phyloP scores from a whole-genome alignment of 2,888 invertebrate genomes.

The Dynastes tityus region DNA sequence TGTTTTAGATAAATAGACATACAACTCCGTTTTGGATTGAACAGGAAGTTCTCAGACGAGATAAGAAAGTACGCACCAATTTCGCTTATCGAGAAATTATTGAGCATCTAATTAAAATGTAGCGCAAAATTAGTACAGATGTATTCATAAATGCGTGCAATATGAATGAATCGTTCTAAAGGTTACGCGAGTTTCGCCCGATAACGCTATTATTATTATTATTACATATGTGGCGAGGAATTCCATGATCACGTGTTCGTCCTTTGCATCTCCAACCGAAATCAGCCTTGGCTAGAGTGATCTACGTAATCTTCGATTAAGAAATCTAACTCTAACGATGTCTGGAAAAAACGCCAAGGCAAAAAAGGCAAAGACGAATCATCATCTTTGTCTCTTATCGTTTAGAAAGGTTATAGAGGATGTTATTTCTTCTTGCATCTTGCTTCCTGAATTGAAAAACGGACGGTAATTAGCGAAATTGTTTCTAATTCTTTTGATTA shows the following conservation, averaged over 20 bases:
- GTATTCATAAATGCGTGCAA: no score
- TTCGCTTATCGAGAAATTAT: background rate
- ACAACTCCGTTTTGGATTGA: background rate
- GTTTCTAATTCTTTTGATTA: no score
- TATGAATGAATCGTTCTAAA: conserved; percentile 6
- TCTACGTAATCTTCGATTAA: background rate
- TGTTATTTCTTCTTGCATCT: no score
- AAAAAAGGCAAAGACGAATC: no score
- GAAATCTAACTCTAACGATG: no score
- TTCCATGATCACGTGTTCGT: background rate
- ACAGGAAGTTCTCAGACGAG: background rate
- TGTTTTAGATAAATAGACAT: background rate
- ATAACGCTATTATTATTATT: background rate
- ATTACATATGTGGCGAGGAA: background rate
- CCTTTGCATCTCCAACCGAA: background rate
- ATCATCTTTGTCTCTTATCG: no score
- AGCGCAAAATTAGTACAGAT: conserved; percentile 2
- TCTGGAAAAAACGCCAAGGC: no score
- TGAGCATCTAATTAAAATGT: background rate
- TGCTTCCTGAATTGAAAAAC: no score
- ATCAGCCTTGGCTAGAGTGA: background rate
- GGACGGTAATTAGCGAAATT: no score
- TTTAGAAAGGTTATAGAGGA: no score
- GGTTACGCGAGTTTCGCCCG: background rate
- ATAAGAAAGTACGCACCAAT: background rate